phyloP scores from a whole-genome alignment of 1,140 invertebrate species.

The Stegodyphus mimosarum region DNA sequence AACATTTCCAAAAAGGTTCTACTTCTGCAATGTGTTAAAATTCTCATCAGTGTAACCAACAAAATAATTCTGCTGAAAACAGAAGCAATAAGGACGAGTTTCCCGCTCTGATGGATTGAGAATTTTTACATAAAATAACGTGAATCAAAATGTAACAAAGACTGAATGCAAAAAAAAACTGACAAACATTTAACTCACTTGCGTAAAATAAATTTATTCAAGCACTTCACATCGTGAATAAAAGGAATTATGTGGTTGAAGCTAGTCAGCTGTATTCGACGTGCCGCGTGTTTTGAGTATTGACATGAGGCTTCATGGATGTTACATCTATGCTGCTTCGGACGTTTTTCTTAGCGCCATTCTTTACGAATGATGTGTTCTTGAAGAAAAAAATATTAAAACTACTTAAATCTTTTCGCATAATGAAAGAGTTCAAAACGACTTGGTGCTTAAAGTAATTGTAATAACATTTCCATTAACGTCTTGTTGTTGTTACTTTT shows the following conservation, averaged over 20 bases:
- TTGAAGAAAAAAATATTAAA: neutral
- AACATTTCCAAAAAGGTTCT: neutral
- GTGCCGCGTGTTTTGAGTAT: neutral
- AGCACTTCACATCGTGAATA: neutral
- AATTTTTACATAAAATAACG: neutral
- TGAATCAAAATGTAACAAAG: neutral
- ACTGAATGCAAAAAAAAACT: neutral
- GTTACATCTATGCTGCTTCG: neutral
- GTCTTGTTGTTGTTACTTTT: neutral
- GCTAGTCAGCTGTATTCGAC: constrained; percentile 34
- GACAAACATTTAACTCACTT: neutral
- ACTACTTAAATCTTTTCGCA: neutral
- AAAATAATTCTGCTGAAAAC: constrained; percentile 20
- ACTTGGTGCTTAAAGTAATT: neutral
- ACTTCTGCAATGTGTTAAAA: neutral
- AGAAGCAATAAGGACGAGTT: constrained; percentile 2
- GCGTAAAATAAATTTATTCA: neutral
- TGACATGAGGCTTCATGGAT: neutral
- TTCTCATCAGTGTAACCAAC: neutral
- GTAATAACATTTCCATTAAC: neutral
- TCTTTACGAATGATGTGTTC: neutral
- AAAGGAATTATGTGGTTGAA: constrained; percentile 17
- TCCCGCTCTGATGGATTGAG: neutral
- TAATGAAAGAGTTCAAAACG: neutral
- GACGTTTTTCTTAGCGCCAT: neutral